Evolutionary conservation across 2,113 vertebrate species (phyloP), one percentile per base, ranked within the genome.

Genomic region (Monopterus albus): DNA sequence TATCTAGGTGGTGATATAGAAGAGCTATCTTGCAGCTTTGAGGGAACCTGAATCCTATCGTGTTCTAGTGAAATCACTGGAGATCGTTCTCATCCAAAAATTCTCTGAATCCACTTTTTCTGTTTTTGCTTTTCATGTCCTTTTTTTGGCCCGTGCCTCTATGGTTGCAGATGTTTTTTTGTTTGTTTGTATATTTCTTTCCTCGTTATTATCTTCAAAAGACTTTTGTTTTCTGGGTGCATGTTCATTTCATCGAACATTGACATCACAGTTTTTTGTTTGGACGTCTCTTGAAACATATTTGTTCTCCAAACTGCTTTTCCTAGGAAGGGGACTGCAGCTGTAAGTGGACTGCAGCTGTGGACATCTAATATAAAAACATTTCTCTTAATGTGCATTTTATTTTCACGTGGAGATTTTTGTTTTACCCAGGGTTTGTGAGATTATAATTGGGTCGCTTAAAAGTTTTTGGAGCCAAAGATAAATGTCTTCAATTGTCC

Each of bases 201-300:
- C 23, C 25, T 59, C 62, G 10, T 67, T 71, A 57, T 90, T 52
- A 84, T 81, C 80, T 68, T 84, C 46, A 18, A 84, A 72, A 76
- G 84, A 81, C 9, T 72, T 64, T 81, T 70, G 87, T 76, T 88
- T 76, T 90, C 77, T 82, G 87, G 82, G 81, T 93, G 94, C 95
- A 96, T 95, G 95, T 81, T 91, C 95, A 93, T 95, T 91, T 82
- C 95, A 94, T 95, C 80, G 84, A 92, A 88, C 88, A 91, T 89
- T 75, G 49, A 72, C 77, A 84, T 92, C 91, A 91, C 89, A 81
- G 85, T 84, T 59, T 85, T 72, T 50, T 45, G 59, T 73, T 78
- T 49, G 73, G 71, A 85, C 53, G 38, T 58, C 18, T 75, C 62
- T 80, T 59, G 56, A 78, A 77, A 78, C 71, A 35, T 78, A 58